Conservation (phyloP, 2,113 vertebrate species). For the Oncorhynchus mykiss region DNA sequence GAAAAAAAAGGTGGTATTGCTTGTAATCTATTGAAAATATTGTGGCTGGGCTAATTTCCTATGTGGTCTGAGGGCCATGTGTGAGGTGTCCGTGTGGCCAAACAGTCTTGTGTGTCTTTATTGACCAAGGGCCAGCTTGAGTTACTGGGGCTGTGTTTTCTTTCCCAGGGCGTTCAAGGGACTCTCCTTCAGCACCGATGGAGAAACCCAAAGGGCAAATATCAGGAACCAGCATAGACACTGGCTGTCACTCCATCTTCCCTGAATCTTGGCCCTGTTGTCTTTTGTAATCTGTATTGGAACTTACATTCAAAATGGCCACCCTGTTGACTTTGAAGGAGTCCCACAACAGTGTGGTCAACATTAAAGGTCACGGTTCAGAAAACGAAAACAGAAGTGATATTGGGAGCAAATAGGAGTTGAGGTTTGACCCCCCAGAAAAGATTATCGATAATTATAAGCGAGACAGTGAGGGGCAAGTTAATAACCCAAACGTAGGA, state of each 20-base stretch:
- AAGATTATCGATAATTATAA: background rate
- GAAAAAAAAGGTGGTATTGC: conserved; percentile 50
- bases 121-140: conserved; percentile 41
- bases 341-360: conserved; percentile 1
- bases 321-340: conserved; percentile 9
- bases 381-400: conserved; percentile 3
- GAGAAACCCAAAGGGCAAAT: background rate
- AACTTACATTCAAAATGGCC: background rate
- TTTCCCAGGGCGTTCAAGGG: conserved; percentile 39
- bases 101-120: conserved; percentile 2
- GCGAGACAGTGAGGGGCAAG: background rate
- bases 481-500: background rate
- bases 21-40: conserved; percentile 74
- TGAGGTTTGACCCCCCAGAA: background rate
- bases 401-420: conserved; percentile 3
- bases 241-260: conserved; percentile 5
- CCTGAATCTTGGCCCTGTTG: conserved; percentile 1
- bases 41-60: conserved; percentile 74
- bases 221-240: background rate
- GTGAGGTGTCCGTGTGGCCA: conserved; percentile 56
- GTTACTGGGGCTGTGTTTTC: conserved; percentile 56
- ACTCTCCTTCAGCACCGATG: conserved; percentile 18
- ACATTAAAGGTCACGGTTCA: background rate
- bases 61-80: conserved; percentile 39
- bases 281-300: conserved; percentile 3